These are phyloP conservation scores for Caenorhabditis inopinata DNA, from an alignment of 1,140 invertebrate species.

Conservation along the genomic window DNA sequence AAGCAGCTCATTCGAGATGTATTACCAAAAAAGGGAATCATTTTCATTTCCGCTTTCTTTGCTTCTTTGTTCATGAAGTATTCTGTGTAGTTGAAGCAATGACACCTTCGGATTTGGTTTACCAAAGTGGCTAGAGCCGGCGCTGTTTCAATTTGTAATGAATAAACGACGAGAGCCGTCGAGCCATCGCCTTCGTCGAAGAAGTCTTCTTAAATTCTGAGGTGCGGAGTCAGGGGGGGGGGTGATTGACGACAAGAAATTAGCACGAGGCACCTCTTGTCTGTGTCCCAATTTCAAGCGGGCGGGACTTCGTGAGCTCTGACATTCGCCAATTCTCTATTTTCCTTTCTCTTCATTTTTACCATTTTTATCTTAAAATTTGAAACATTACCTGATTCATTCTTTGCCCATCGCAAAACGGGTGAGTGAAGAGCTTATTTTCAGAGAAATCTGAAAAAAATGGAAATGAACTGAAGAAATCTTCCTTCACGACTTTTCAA, in stretches of 20 bases:
- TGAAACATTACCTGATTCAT: not conserved
- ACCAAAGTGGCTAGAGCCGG: not conserved
- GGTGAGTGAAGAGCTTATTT: too few species aligned
- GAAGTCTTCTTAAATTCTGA: not conserved
- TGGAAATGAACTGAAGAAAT: too few species aligned
- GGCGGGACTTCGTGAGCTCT: not conserved
- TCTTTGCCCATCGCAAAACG: too few species aligned
- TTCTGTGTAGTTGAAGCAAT: conserved; percentile 11
- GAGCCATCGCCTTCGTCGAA: not conserved
- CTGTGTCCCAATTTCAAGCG: not conserved
- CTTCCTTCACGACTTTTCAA: too few species aligned
- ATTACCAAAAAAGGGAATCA: not conserved
- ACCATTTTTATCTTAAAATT: not conserved
- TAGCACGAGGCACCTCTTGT: conserved; percentile 11
- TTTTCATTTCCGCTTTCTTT: not conserved
- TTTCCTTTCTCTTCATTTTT: conserved; percentile 9
- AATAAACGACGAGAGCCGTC: not conserved
- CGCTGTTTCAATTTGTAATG: conserved; percentile 20
- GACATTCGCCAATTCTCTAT: too few species aligned
- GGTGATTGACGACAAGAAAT: conserved; percentile 32
- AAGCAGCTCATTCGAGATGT: conserved; percentile 22
- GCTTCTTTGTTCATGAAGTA: not conserved
- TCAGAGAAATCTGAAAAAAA: too few species aligned
- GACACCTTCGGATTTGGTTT: conserved; percentile 2
- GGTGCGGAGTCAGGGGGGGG: not conserved